Conservation (phyloP, 2,888 invertebrate species). For the Coleophora flavipennella region DNA sequence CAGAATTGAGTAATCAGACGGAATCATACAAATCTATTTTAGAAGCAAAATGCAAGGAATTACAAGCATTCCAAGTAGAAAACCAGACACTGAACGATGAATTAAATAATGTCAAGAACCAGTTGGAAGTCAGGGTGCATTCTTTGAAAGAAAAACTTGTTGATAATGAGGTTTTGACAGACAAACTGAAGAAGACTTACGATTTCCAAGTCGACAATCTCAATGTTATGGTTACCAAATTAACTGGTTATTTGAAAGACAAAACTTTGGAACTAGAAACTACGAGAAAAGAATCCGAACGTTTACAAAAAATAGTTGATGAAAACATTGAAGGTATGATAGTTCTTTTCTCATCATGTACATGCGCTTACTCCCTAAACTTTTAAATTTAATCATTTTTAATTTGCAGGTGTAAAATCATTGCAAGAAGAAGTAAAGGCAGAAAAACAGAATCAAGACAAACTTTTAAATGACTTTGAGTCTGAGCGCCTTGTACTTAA, state of each 20-base stretch:
- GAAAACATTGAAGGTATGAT: slow-evolving; percentile 32
- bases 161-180: slow-evolving; percentile 42
- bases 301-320: slow-evolving; percentile 24
- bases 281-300: slow-evolving; percentile 35
- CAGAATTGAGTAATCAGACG: slow-evolving; percentile 31
- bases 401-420: slow-evolving; percentile 29
- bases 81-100: slow-evolving; percentile 36
- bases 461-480: slow-evolving; percentile 40
- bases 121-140: slow-evolving; percentile 44
- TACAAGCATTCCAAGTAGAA: slow-evolving; percentile 31
- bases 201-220: slow-evolving; percentile 46
- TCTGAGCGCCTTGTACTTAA: slow-evolving; percentile 41
- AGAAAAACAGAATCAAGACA: slow-evolving; percentile 36
- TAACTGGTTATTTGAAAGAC: slow-evolving; percentile 43
- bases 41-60: slow-evolving; percentile 28
- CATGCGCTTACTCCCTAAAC: background rate
- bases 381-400: background rate
- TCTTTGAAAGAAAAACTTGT: slow-evolving; percentile 44
- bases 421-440: slow-evolving; percentile 36
- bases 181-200: slow-evolving; percentile 41
- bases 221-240: slow-evolving; percentile 42
- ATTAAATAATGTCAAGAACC: slow-evolving; percentile 37
- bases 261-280: slow-evolving; percentile 38
- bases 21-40: slow-evolving; percentile 23
- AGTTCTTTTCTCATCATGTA: no score